These are phyloP conservation scores for Paracyclopina nana DNA, from an alignment of 1,140 invertebrate genomes.

Conservation along the genomic window DNA sequence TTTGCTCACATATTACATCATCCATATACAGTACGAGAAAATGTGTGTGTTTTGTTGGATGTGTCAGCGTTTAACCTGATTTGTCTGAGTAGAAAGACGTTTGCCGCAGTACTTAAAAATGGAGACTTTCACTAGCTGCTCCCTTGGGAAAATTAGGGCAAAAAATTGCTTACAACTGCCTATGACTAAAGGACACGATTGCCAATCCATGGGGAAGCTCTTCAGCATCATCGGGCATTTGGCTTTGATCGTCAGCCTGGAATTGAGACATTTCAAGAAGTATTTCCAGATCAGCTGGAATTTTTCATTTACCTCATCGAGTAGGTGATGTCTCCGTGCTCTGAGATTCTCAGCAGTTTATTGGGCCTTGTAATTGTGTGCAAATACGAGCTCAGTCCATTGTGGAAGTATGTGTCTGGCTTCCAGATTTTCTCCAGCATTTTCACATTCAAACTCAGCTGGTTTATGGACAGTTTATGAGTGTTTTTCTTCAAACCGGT, in stretches of 20 bases:
- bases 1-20: no score
- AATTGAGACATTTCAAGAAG: conserved; percentile 3
- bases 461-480: conserved; percentile 28
- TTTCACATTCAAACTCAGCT: conserved; percentile 21
- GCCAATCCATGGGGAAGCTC: conserved; percentile 42
- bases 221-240: conserved; percentile 42
- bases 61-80: no score
- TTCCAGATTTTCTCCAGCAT: conserved; percentile 35
- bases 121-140: no score
- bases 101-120: no score
- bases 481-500: conserved; percentile 26
- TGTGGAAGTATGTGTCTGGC: conserved; percentile 42
- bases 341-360: conserved; percentile 36
- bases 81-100: no score
- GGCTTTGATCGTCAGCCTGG: conserved; percentile 41
- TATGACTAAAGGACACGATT: conserved; percentile 36
- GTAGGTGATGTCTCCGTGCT: conserved; percentile 38
- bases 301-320: conserved; percentile 37
- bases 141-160: no score
- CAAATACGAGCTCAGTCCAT: conserved; percentile 37
- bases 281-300: not conserved
- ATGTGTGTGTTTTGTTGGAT: no score
- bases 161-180: conserved; percentile 43
- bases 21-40: no score
- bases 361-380: conserved; percentile 43